Conservation (phyloP, 2,797 vertebrate genomes). For the Falco columbarius region DNA sequence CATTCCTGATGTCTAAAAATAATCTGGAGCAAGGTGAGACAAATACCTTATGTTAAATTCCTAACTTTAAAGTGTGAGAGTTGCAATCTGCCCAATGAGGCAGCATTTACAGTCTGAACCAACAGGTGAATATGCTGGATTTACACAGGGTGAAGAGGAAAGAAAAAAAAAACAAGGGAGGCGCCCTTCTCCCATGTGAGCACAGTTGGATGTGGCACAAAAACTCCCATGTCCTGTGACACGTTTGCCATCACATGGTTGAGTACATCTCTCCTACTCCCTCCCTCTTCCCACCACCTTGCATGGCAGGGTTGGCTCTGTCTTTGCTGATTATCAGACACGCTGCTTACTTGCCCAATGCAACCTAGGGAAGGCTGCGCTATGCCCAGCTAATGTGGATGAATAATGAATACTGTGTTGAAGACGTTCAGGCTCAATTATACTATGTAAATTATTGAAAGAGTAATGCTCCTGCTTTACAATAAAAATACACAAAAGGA, state of each 20-base stretch:
- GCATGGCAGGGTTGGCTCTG: background rate
- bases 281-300: background rate
- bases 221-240: rapidly evolving
- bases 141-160: background rate
- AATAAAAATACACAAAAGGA: background rate
- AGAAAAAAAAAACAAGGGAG: background rate
- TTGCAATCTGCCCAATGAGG: background rate
- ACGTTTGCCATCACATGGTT: background rate
- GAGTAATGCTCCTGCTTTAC: background rate
- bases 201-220: background rate
- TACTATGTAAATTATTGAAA: background rate
- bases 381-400: rapidly evolving
- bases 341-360: rapidly evolving
- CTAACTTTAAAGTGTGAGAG: background rate
- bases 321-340: background rate
- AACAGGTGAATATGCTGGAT: background rate
- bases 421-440: background rate
- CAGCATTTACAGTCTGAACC: background rate
- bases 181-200: background rate
- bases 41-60: background rate
- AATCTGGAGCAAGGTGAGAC: background rate
- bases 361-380: background rate
- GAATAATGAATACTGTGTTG: background rate
- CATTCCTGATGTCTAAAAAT: background rate
- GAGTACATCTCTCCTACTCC: background rate